Evolutionary conservation across 2,797 vertebrate genomes (phyloP).

Genomic region (Xiphophorus birchmanni): DNA sequence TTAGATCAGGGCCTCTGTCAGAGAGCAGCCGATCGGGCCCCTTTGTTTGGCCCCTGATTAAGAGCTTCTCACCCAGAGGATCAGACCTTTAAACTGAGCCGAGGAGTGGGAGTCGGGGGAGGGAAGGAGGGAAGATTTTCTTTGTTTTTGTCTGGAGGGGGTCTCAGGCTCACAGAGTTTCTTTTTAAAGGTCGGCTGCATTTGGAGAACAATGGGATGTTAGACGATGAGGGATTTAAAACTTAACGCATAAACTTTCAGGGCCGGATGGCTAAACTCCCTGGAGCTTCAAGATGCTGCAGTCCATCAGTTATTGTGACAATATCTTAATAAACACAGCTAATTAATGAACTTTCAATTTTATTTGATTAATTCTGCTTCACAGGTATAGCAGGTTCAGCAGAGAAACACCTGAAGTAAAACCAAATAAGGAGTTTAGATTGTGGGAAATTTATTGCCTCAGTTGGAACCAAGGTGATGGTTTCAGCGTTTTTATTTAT

Average conservation of each 20-base stretch:
- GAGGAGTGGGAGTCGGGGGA: slow-evolving; percentile 48
- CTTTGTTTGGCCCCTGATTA: slow-evolving; percentile 84
- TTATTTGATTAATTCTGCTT: neutral
- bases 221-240: slow-evolving; percentile 75
- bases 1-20: slow-evolving; percentile 79
- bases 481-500: neutral
- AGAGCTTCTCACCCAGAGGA: slow-evolving; percentile 81
- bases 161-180: slow-evolving; percentile 70
- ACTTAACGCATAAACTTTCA: slow-evolving; percentile 53
- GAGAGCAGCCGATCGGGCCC: slow-evolving; percentile 69
- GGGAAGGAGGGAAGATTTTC: slow-evolving; percentile 62
- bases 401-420: neutral
- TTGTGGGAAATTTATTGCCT: neutral
- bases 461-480: neutral
- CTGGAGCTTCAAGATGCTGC: slow-evolving; percentile 9
- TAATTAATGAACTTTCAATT: neutral
- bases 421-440: neutral
- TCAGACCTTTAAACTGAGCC: slow-evolving; percentile 61
- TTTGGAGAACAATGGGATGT: slow-evolving; percentile 77
- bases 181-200: slow-evolving; percentile 71
- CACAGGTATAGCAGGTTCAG: neutral
- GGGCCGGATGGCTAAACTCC: slow-evolving; percentile 15
- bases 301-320: slow-evolving; percentile 11
- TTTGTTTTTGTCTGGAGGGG: slow-evolving; percentile 59
- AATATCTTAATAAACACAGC: neutral